Percentiles rank a stretch among this genome's conserved stretches.
Conservation (phyloP, 2,113 vertebrate genomes). For the Chroicocephalus ridibundus region DNA sequence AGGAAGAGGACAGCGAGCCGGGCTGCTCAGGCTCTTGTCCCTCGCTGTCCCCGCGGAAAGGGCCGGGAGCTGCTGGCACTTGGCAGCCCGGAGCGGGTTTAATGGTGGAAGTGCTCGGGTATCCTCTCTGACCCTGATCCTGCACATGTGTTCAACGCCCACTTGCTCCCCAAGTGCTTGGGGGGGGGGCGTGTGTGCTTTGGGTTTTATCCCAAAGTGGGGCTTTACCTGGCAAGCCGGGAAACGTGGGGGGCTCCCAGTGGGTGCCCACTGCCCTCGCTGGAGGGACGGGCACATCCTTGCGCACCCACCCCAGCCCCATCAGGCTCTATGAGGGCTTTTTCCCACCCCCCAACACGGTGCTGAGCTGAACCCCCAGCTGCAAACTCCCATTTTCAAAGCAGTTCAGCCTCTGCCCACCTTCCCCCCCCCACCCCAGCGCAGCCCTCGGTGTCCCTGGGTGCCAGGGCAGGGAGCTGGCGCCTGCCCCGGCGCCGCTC, state of each 20-base stretch:
- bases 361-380: neutral
- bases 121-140: accelerated
- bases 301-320: neutral
- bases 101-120: accelerated
- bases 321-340: neutral
- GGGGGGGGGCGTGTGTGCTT: neutral
- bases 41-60: neutral
- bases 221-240: neutral
- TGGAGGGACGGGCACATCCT: neutral
- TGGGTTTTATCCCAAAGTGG: neutral
- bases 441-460: neutral
- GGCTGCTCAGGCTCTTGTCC: neutral
- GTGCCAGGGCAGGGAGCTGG: neutral
- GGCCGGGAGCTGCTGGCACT: neutral
- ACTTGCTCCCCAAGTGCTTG: neutral
- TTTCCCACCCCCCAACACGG: accelerated
- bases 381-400: neutral
- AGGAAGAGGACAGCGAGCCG: neutral
- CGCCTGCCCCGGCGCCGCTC: neutral
- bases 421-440: neutral
- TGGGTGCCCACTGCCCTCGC: neutral
- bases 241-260: neutral
- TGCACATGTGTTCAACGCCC: accelerated
- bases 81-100: neutral
- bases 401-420: too few relatives aligned